phyloP scores from a whole-genome alignment of 2,888 invertebrate genomes.

The Muscina levida region DNA sequence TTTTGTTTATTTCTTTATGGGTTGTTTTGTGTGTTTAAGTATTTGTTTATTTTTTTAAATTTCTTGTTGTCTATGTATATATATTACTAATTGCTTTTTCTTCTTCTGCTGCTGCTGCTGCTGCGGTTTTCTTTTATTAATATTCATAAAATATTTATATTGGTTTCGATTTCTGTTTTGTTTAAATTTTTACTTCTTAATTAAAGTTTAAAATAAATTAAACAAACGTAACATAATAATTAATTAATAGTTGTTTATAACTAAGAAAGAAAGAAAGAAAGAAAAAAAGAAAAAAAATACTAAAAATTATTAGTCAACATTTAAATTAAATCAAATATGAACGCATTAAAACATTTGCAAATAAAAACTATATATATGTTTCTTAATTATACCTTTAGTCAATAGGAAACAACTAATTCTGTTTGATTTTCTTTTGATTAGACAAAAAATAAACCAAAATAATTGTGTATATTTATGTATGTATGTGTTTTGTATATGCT shows the following conservation, averaged over 20 bases:
- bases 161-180: slow-evolving; percentile 8
- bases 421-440: not conserved
- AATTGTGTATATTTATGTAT: not conserved
- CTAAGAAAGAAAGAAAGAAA: too few species aligned
- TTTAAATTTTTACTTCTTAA: too few species aligned
- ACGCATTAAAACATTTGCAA: not conserved
- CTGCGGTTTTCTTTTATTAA: not conserved
- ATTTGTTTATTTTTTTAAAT: not conserved
- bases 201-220: not conserved
- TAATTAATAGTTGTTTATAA: slow-evolving; percentile 31
- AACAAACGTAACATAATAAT: not conserved
- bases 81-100: too few species aligned
- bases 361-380: not conserved
- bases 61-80: not conserved
- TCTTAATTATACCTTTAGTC: slow-evolving; percentile 10
- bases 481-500: not conserved
- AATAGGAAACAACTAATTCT: slow-evolving; percentile 44
- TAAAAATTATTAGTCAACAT: slow-evolving; percentile 60
- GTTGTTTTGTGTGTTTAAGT: not conserved
- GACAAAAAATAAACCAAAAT: slow-evolving; percentile 10
- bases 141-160: slow-evolving; percentile 17
- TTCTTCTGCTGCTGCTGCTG: too few species aligned
- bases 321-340: not conserved
- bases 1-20: not conserved
- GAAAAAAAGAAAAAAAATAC: slow-evolving; percentile 46